A percentile compares a stretch with the other conserved stretches of the same genome.
phyloP scores from a whole-genome alignment of 2,888 invertebrate species.

The Pammene fasciana region DNA sequence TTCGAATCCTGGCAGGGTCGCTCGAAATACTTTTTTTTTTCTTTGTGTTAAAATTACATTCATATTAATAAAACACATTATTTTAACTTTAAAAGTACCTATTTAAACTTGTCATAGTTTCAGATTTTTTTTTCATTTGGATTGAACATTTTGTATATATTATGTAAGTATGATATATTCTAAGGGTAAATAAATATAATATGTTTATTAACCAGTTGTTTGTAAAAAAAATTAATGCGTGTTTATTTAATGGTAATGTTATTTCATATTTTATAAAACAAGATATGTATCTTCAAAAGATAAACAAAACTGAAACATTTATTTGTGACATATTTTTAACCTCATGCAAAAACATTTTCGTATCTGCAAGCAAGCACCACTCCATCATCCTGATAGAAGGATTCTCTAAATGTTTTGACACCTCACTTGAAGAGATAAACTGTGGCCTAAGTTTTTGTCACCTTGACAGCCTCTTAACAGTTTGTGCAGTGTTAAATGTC shows the following conservation, averaged over 20 bases:
- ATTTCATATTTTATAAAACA: no score
- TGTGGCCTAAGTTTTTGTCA: constrained; percentile 37
- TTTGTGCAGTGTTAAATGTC: constrained; percentile 21
- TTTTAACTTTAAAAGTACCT: no score
- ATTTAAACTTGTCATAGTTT: no score
- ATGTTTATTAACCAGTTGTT: no score
- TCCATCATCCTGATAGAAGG: constrained; percentile 15
- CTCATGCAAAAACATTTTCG: no score
- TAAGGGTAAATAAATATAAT: no score
- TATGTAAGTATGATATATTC: no score
- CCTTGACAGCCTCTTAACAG: constrained; percentile 19
- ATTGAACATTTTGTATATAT: no score
- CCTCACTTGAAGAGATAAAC: constrained; percentile 58
- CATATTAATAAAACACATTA: not conserved
- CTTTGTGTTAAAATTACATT: not conserved
- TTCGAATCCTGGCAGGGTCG: constrained; percentile 86
- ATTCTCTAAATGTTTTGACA: constrained; percentile 59
- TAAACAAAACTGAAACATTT: constrained; percentile 12
- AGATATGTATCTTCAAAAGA: no score
- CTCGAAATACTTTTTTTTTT: constrained; percentile 47
- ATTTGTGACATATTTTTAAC: constrained; percentile 1
- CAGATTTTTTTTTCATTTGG: no score
- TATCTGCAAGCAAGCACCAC: constrained; percentile 21
- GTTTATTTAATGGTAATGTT: no score
- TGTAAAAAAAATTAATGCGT: no score